These are phyloP conservation scores for Euglossa dilemma DNA, from an alignment of 1,140 invertebrate genomes.

Conservation along the genomic window DNA sequence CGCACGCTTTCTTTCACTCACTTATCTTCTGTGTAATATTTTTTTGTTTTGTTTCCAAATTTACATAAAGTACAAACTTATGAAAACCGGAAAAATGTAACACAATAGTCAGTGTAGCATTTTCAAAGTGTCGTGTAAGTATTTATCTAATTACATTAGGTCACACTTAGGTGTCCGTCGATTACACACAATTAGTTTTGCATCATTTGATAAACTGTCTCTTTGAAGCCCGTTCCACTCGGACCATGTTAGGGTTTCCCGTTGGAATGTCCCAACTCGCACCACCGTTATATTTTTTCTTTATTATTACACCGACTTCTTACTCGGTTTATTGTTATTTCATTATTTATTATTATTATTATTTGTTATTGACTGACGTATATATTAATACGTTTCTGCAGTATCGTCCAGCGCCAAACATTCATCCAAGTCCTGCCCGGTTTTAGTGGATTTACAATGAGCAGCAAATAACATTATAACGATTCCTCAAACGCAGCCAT, in stretches of 20 bases:
- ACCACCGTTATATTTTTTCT: constrained; percentile 53
- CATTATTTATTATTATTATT: constrained; percentile 46
- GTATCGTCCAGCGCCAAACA: constrained; percentile 64
- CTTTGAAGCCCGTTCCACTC: constrained; percentile 19
- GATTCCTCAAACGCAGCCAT: constrained; percentile 99
- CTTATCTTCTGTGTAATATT: constrained; percentile 65
- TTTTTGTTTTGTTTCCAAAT: constrained; percentile 73
- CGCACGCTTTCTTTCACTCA: constrained; percentile 53
- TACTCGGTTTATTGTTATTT: constrained; percentile 39
- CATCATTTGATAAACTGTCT: constrained; percentile 50
- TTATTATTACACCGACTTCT: constrained; percentile 14
- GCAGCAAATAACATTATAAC: constrained; percentile 85
- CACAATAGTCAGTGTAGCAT: constrained; percentile 75
- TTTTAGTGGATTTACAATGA: constrained; percentile 67
- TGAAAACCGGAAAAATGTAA: constrained; percentile 80
- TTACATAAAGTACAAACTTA: constrained; percentile 83
- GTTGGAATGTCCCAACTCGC: constrained; percentile 70
- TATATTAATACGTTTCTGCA: constrained; percentile 60
- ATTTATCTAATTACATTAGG: constrained; percentile 77
- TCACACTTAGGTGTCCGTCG: constrained; percentile 78
- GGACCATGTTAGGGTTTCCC: constrained; percentile 34
- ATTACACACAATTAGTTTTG: constrained; percentile 62
- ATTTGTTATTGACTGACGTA: constrained; percentile 46
- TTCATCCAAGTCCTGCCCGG: constrained; percentile 70
- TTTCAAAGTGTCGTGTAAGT: constrained; percentile 72